phyloP scores from a whole-genome alignment of 1,140 invertebrate genomes.

The Doryteuthis pealeii region DNA sequence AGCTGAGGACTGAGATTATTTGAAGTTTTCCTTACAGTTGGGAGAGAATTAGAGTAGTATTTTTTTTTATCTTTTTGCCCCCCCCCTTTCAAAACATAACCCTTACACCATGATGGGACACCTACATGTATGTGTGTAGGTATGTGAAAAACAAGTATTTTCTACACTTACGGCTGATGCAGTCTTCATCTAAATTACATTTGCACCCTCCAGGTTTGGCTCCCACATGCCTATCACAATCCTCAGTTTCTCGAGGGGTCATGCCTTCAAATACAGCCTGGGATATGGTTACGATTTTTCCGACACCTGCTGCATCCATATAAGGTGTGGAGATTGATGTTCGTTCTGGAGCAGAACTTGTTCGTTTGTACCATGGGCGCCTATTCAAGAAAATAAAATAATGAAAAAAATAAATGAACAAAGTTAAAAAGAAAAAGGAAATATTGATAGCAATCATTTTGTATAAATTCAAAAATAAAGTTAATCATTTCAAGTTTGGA shows the following conservation, averaged over 20 bases:
- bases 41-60: too few species aligned
- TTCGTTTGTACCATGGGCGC: slow-evolving; percentile 60
- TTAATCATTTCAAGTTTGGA: too few species aligned
- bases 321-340: slow-evolving; percentile 62
- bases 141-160: background rate
- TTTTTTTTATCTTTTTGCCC: too few species aligned
- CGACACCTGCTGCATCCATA: slow-evolving; percentile 61
- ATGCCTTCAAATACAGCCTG: slow-evolving; percentile 63
- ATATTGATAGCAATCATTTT: background rate
- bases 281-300: slow-evolving; percentile 62
- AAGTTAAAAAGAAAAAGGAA: too few species aligned
- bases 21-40: too few species aligned
- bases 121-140: background rate
- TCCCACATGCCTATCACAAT: slow-evolving; percentile 47
- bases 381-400: slow-evolving; percentile 34
- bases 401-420: background rate
- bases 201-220: slow-evolving; percentile 58
- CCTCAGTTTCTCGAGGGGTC: slow-evolving; percentile 49
- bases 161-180: slow-evolving; percentile 52
- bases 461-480: background rate
- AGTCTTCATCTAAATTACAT: slow-evolving; percentile 56
- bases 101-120: too few species aligned
- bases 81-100: too few species aligned
- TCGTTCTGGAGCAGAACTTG: slow-evolving; percentile 56
- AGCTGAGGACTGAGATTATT: too few species aligned